These are phyloP conservation scores for Syngnathus acus DNA, from an alignment of 2,797 vertebrate species.

Conservation along the genomic window DNA sequence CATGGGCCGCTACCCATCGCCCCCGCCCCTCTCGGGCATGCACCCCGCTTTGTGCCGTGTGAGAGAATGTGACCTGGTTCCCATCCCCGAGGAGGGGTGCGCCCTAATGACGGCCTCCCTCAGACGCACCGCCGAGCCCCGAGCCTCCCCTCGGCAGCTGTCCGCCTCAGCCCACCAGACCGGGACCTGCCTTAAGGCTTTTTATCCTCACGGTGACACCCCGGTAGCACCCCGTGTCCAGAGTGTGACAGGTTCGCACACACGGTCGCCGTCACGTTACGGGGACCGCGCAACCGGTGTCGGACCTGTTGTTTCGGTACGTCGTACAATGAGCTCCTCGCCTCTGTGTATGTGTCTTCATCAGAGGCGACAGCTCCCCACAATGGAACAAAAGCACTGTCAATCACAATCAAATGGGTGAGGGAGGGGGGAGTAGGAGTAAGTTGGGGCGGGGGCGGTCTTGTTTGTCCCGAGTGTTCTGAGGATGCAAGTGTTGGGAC, in stretches of 20 bases:
- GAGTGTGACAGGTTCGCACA: background rate
- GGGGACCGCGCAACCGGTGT: constrained; percentile 40
- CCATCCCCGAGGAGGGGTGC: constrained; percentile 72
- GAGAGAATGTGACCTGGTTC: constrained; percentile 80
- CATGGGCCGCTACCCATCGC: constrained; percentile 70
- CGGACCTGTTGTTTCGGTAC: constrained; percentile 40
- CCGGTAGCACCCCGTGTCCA: background rate
- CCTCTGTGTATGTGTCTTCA: constrained; percentile 72
- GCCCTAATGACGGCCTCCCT: constrained; percentile 66
- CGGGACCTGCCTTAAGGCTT: background rate
- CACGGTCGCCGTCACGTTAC: constrained; percentile 1
- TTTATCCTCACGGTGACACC: constrained; percentile 9
- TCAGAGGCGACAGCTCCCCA: constrained; percentile 75
- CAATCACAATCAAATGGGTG: constrained; percentile 78
- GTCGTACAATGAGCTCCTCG: constrained; percentile 44
- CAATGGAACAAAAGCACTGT: constrained; percentile 77
- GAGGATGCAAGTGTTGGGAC: constrained; percentile 56
- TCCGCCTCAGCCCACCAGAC: constrained; percentile 38
- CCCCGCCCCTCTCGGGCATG: constrained; percentile 60
- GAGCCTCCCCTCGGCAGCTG: constrained; percentile 68
- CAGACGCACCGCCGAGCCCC: constrained; percentile 58
- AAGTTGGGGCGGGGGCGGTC: constrained; percentile 54
- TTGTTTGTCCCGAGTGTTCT: constrained; percentile 59
- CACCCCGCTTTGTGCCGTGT: constrained; percentile 71
- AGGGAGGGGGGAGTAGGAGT: constrained; percentile 35